These are phyloP conservation scores for Onthophagus taurus DNA, from an alignment of 1,140 invertebrate species.

Conservation along the genomic window DNA sequence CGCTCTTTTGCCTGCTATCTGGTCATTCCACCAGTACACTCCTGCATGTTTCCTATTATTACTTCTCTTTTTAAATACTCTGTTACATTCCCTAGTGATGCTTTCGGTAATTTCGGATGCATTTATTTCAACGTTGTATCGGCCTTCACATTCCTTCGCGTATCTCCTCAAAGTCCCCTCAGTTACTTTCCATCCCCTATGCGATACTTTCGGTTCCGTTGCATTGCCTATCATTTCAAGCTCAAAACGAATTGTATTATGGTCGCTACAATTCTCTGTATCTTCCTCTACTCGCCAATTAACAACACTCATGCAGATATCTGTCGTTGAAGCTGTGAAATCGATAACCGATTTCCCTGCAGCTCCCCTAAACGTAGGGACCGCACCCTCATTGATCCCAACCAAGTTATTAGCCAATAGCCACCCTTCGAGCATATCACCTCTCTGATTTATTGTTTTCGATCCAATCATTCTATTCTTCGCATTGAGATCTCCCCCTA, in stretches of 20 bases:
- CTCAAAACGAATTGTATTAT: neutral
- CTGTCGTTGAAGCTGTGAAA: neutral
- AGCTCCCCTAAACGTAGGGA: neutral
- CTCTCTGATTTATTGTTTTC: slow-evolving; percentile 1
- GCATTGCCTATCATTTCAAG: neutral
- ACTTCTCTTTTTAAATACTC: neutral
- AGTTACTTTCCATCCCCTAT: neutral
- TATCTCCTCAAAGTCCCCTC: neutral
- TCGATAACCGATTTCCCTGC: neutral
- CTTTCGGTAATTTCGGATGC: neutral
- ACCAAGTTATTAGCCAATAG: neutral
- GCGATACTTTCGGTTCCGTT: neutral
- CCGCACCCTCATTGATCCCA: neutral
- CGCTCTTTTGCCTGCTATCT: neutral
- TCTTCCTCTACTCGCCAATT: neutral
- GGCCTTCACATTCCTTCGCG: neutral
- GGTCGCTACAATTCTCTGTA: slow-evolving; percentile 11
- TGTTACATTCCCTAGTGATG: neutral
- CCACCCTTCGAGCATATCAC: slow-evolving; percentile 10
- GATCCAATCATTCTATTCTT: slow-evolving; percentile 11
- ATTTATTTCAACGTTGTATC: neutral
- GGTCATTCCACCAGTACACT: neutral
- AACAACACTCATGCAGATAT: neutral
- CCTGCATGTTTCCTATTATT: neutral
- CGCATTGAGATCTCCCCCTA: slow-evolving; percentile 13